Percentiles rank a stretch among this genome's conserved stretches.
These are phyloP conservation scores for Sycobia sp. DNA, from an alignment of 1,140 invertebrate species.

Conservation along the genomic window DNA sequence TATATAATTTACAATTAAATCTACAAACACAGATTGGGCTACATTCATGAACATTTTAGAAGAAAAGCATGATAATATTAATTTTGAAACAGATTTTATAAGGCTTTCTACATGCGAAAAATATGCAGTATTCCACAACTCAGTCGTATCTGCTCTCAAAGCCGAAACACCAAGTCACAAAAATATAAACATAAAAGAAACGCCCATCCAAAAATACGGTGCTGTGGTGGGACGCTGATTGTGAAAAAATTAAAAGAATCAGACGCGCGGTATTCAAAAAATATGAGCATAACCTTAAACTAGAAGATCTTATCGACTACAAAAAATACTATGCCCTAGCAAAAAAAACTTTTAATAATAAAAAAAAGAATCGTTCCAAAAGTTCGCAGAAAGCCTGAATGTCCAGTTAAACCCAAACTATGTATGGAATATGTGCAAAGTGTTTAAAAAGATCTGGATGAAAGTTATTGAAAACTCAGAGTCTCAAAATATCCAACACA, in stretches of 20 bases:
- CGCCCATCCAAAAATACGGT: not conserved
- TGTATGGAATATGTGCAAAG: not conserved
- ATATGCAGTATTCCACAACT: not conserved
- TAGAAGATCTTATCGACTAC: not conserved
- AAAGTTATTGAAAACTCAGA: not conserved
- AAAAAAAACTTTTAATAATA: not conserved
- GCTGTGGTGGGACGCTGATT: slow-evolving; percentile 32
- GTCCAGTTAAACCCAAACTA: not conserved
- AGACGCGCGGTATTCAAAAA: not conserved
- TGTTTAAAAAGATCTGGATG: not conserved
- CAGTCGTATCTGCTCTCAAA: not conserved
- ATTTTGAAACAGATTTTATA: not conserved
- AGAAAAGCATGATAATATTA: not conserved
- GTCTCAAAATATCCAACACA: not conserved
- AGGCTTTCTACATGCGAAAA: not conserved
- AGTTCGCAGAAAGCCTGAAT: not conserved
- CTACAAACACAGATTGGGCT: not conserved
- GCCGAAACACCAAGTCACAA: not conserved
- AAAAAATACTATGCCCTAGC: not conserved
- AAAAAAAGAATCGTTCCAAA: not conserved
- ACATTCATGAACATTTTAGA: not conserved
- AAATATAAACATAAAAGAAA: not conserved
- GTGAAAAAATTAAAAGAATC: slow-evolving; percentile 24
- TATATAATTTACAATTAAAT: not conserved
- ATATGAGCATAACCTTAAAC: not conserved